These are phyloP conservation scores for Ostrea denselamellosa DNA, from an alignment of 1,140 invertebrate genomes.

Conservation along the genomic window DNA sequence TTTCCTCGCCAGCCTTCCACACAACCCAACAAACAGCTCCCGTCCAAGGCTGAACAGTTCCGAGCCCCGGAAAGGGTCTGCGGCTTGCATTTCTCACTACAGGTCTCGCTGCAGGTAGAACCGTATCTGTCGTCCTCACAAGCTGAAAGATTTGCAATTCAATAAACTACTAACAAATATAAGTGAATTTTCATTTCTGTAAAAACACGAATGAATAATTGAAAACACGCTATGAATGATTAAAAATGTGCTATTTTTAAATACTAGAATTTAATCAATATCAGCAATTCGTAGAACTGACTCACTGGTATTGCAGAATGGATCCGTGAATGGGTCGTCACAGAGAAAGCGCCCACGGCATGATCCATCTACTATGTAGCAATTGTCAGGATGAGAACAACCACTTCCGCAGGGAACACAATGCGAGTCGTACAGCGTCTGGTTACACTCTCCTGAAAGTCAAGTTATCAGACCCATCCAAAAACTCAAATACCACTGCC, in stretches of 20 bases:
- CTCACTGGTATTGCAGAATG: constrained; percentile 12
- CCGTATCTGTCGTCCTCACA: not conserved
- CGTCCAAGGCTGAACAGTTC: not conserved
- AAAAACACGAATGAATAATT: no score
- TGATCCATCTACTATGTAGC: not conserved
- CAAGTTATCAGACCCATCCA: not conserved
- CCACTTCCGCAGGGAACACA: not conserved
- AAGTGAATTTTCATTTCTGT: not conserved
- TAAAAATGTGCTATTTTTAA: no score
- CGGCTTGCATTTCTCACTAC: not conserved
- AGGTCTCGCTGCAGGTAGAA: not conserved
- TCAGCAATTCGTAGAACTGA: not conserved
- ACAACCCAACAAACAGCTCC: not conserved
- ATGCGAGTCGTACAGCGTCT: not conserved
- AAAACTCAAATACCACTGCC: not conserved
- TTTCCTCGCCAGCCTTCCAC: not conserved
- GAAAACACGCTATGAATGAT: not conserved
- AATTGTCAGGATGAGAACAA: not conserved
- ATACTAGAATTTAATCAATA: not conserved
- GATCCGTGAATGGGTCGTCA: not conserved
- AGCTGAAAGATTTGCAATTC: not conserved
- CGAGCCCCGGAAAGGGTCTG: not conserved
- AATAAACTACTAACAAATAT: not conserved
- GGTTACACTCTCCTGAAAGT: not conserved
- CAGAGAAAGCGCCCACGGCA: not conserved